These are phyloP conservation scores for Phalera bucephala DNA, from an alignment of 2,888 invertebrate genomes.

Conservation along the genomic window DNA sequence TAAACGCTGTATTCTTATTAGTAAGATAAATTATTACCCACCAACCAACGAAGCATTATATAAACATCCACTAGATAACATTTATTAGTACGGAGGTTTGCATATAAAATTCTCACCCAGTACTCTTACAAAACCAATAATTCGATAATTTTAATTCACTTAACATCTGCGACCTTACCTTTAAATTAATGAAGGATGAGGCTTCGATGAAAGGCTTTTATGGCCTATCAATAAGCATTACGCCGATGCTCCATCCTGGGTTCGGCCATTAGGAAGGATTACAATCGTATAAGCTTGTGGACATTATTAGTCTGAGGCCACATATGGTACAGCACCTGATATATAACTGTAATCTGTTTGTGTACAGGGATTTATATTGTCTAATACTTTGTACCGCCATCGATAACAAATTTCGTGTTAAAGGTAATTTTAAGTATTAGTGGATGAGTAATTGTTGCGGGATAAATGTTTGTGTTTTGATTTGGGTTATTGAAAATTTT, in stretches of 20 bases:
- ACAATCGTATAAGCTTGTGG: slow-evolving; percentile 58
- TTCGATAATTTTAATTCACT: slow-evolving; percentile 47
- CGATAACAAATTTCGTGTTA: slow-evolving; percentile 27
- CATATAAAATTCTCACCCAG: too few species aligned
- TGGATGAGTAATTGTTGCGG: slow-evolving; percentile 21
- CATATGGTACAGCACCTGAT: slow-evolving; percentile 49
- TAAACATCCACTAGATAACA: too few species aligned
- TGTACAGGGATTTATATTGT: slow-evolving; percentile 25
- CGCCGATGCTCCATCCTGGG: slow-evolving; percentile 30
- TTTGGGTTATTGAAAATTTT: not conserved
- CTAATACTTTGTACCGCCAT: slow-evolving; percentile 25
- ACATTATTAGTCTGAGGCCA: slow-evolving; percentile 52
- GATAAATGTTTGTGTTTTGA: slow-evolving; percentile 4
- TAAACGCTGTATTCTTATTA: too few species aligned
- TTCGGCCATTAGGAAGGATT: slow-evolving; percentile 51
- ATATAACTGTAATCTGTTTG: slow-evolving; percentile 53
- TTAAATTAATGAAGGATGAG: slow-evolving; percentile 59
- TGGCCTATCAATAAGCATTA: slow-evolving; percentile 69
- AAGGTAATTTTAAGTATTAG: slow-evolving; percentile 18
- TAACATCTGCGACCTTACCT: slow-evolving; percentile 45
- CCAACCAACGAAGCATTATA: not conserved
- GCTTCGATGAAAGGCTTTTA: slow-evolving; percentile 59
- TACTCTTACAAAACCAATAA: slow-evolving; percentile 42
- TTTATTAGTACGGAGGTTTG: too few species aligned
- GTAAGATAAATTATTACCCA: too few species aligned